A percentile compares a stretch with the other conserved stretches of the same genome.
These are phyloP conservation scores for Orussus abietinus DNA, from an alignment of 1,140 invertebrate species.

Conservation along the genomic window DNA sequence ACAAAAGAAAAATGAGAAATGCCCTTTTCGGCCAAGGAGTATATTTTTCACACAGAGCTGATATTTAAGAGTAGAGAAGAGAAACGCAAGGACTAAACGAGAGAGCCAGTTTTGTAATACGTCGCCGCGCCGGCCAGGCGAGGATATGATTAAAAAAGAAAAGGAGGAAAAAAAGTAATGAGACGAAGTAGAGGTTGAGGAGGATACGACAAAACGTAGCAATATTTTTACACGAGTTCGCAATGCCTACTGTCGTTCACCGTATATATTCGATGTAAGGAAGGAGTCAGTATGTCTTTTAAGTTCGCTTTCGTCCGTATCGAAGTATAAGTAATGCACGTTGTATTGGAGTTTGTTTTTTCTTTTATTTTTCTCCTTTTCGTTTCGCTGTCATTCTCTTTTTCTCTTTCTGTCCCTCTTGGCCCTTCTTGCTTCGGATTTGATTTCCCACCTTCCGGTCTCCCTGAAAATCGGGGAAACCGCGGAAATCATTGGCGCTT, in stretches of 20 bases:
- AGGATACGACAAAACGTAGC: constrained; percentile 21
- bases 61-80: constrained; percentile 18
- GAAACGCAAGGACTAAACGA: constrained; percentile 5
- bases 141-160: constrained; percentile 6
- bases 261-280: no score
- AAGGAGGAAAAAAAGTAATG: constrained; percentile 12
- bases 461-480: not conserved
- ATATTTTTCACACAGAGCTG: constrained; percentile 35
- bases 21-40: constrained; percentile 27
- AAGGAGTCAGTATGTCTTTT: constrained; percentile 17
- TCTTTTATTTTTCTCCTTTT: constrained; percentile 20
- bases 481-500: not conserved
- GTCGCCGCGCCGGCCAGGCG: constrained; percentile 14
- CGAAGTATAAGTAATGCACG: no score
- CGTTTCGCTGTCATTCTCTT: constrained; percentile 14
- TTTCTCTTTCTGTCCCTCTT: constrained; percentile 11
- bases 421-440: constrained; percentile 4
- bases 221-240: constrained; percentile 47
- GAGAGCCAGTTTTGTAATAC: constrained; percentile 6
- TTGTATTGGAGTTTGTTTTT: constrained; percentile 11
- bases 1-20: no score
- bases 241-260: constrained; percentile 27
- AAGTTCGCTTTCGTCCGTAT: no score
- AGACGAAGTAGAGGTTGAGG: not conserved
- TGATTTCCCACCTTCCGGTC: constrained; percentile 6